Percentiles rank a stretch among this genome's conserved stretches.
These are phyloP conservation scores for Lathronympha strigana DNA, from an alignment of 2,888 invertebrate genomes.

Conservation along the genomic window DNA sequence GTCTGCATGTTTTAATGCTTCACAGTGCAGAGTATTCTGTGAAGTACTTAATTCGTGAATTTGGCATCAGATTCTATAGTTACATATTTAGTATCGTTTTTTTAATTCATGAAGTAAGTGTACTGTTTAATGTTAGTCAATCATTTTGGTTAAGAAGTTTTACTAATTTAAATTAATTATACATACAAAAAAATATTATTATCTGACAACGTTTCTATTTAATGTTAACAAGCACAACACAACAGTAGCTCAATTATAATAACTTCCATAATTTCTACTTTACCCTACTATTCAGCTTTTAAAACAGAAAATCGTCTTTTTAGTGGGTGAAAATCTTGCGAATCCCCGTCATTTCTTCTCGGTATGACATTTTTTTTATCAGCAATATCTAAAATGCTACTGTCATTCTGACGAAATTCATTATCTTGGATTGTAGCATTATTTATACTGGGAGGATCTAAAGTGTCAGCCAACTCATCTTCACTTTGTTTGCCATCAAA, in stretches of 20 bases:
- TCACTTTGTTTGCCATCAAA: slow-evolving; percentile 32
- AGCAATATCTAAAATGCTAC: not conserved
- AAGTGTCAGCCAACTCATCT: slow-evolving; percentile 27
- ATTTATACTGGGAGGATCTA: not conserved
- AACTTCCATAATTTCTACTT: not conserved
- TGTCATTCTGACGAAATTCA: not conserved
- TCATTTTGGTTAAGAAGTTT: no score
- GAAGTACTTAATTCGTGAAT: no score
- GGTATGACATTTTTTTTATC: not conserved
- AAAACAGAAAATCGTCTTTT: slow-evolving; percentile 24
- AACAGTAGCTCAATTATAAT: not conserved
- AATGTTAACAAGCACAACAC: not conserved
- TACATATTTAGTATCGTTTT: no score
- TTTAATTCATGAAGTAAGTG: no score
- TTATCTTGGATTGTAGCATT: not conserved
- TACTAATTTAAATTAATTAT: no score
- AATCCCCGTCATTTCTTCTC: slow-evolving; percentile 1
- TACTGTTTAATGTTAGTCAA: no score
- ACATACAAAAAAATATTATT: no score
- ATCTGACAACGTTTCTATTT: not conserved
- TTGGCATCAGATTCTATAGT: no score
- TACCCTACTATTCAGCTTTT: not conserved
- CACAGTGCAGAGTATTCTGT: no score
- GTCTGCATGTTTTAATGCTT: no score
- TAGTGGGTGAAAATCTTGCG: slow-evolving; percentile 8